phyloP scores from a whole-genome alignment of 2,888 invertebrate species.

The Athalia circularis region DNA sequence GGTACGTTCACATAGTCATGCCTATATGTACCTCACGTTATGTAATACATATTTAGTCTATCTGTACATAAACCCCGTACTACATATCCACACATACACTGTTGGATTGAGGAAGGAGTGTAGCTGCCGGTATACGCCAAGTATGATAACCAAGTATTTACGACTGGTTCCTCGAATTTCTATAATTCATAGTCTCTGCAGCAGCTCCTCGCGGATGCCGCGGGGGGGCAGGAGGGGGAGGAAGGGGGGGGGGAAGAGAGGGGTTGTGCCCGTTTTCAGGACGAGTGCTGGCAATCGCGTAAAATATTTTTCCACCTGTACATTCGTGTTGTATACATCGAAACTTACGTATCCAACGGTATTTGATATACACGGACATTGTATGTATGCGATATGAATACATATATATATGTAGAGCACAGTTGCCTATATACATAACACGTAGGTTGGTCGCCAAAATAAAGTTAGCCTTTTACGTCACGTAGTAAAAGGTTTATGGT shows the following conservation, averaged over 20 bases:
- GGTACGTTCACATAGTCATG: background rate
- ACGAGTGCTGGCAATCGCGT: background rate
- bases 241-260: background rate
- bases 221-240: background rate
- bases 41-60: background rate
- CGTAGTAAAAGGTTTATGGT: conserved; percentile 44
- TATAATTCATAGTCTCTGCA: conserved; percentile 66
- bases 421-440: no score
- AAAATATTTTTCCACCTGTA: conserved; percentile 26
- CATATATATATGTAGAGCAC: no score
- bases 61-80: no score
- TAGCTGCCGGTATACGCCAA: conserved; percentile 59
- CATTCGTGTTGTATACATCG: background rate
- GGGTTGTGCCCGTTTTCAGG: background rate
- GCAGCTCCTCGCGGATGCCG: background rate
- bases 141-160: conserved; percentile 73
- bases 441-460: background rate
- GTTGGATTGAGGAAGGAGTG: background rate
- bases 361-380: no score
- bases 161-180: conserved; percentile 63
- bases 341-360: no score
- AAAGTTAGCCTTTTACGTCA: conserved; percentile 26
- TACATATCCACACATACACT: no score
- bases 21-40: background rate
- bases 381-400: no score